Conservation (phyloP, 2,797 vertebrate species). For the Gouania willdenowi region DNA sequence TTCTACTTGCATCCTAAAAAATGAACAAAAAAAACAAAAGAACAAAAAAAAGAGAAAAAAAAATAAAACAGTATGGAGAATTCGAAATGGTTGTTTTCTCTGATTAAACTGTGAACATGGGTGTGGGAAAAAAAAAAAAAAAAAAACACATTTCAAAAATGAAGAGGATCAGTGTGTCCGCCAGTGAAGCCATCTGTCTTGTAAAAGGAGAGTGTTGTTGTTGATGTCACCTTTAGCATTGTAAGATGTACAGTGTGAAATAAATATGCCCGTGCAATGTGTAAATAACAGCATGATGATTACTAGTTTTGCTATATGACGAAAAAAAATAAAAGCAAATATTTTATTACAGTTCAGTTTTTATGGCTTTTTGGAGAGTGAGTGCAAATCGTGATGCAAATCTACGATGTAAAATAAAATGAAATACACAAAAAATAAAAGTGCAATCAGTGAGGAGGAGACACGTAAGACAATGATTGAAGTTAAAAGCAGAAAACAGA, state of each 20-base stretch:
- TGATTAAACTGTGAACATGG: conserved; percentile 80
- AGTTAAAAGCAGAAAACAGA: not conserved
- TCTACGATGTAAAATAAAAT: not conserved
- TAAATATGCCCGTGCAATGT: conserved; percentile 86
- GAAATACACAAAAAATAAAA: not conserved
- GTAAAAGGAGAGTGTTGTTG: conserved; percentile 81
- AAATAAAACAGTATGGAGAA: conserved; percentile 73
- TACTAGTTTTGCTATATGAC: conserved; percentile 95
- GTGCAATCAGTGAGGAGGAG: conserved; percentile 6
- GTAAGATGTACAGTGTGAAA: conserved; percentile 86
- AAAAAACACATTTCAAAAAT: conserved; percentile 65
- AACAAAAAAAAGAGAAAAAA: conserved; percentile 60
- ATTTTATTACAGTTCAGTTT: conserved; percentile 96
- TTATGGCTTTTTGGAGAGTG: conserved; percentile 79
- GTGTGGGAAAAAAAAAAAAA: no score
- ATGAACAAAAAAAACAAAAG: conserved; percentile 62
- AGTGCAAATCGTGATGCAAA: conserved; percentile 3
- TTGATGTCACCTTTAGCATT: conserved; percentile 85
- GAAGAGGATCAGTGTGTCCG: conserved; percentile 72
- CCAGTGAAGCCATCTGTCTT: conserved; percentile 78
- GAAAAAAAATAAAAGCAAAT: conserved; percentile 95
- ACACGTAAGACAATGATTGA: conserved; percentile 14
- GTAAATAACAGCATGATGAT: conserved; percentile 95
- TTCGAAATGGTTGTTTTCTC: conserved; percentile 73
- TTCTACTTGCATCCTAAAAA: conserved; percentile 83